These are phyloP conservation scores for Omphaloscelis lunosa DNA, from an alignment of 2,888 invertebrate genomes.

Conservation along the genomic window DNA sequence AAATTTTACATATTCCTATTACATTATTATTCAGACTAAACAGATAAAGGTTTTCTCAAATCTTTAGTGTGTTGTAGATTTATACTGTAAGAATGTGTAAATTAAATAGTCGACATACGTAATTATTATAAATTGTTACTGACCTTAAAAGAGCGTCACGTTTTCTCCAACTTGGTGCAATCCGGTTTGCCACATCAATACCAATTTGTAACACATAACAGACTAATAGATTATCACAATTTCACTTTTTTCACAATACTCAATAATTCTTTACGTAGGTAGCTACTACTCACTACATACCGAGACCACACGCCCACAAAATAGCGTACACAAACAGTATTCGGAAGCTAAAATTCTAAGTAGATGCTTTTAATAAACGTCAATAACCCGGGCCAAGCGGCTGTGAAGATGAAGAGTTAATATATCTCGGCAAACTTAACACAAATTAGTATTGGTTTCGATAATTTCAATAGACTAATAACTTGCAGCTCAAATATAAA, in stretches of 20 bases:
- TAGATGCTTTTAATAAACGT: conserved; percentile 82
- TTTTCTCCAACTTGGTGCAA: conserved; percentile 85
- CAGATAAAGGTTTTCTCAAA: not conserved
- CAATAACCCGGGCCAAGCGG: conserved; percentile 85
- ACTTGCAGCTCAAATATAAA: conserved; percentile 52
- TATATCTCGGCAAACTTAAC: conserved; percentile 34
- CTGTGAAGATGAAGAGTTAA: conserved; percentile 62
- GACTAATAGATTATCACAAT: conserved; percentile 75
- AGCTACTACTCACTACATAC: conserved; percentile 59
- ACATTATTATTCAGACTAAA: not conserved
- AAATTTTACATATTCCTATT: not conserved
- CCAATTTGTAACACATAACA: conserved; percentile 84
- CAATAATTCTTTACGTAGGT: conserved; percentile 58
- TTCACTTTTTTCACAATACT: conserved; percentile 73
- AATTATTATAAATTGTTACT: conserved; percentile 73
- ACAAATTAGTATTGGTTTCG: conserved; percentile 39
- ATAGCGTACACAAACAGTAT: conserved; percentile 83
- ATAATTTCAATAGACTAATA: conserved; percentile 26
- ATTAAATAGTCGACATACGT: conserved; percentile 31
- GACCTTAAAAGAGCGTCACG: conserved; percentile 88
- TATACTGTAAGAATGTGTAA: conserved; percentile 5
- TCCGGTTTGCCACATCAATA: conserved; percentile 90
- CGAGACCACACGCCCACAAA: conserved; percentile 81
- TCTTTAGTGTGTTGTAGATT: not conserved
- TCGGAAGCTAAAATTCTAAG: conserved; percentile 79